phyloP scores from a whole-genome alignment of 2,888 invertebrate genomes.

The Endotricha flammealis region DNA sequence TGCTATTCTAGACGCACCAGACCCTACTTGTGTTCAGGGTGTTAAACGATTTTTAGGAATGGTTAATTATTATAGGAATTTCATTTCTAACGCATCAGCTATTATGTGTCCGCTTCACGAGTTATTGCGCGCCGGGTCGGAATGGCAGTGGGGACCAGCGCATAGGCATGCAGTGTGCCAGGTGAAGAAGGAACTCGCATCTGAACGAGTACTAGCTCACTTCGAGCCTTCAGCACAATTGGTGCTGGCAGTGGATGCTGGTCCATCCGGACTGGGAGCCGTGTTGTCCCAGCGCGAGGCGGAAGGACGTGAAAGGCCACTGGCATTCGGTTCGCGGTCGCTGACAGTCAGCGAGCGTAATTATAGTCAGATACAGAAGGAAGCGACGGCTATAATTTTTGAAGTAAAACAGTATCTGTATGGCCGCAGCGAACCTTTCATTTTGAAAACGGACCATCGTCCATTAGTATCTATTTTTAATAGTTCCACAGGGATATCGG shows the following conservation, averaged over 20 bases:
- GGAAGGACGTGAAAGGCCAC: no score
- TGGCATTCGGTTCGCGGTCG: no score
- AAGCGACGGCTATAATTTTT: no score
- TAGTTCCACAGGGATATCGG: not conserved
- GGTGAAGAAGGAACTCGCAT: not conserved
- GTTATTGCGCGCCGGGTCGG: not conserved
- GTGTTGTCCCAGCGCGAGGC: no score
- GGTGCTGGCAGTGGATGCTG: slow-evolving; percentile 8
- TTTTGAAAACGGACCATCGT: no score
- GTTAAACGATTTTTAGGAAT: slow-evolving; percentile 27
- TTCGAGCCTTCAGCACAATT: not conserved
- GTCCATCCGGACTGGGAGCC: no score
- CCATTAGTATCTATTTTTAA: not conserved
- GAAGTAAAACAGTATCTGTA: no score
- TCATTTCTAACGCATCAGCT: slow-evolving; percentile 23
- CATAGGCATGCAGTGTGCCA: not conserved
- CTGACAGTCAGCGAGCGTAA: no score
- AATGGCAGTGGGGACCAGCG: not conserved
- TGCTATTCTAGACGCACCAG: slow-evolving; percentile 22
- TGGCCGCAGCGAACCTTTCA: no score
- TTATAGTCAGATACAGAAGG: no score
- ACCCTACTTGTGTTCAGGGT: no score
- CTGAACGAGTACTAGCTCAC: no score
- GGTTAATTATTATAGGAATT: slow-evolving; percentile 27
- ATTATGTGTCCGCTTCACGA: slow-evolving; percentile 21